Conservation (phyloP, 2,113 vertebrate species). For the Cephalopterus ornatus region DNA sequence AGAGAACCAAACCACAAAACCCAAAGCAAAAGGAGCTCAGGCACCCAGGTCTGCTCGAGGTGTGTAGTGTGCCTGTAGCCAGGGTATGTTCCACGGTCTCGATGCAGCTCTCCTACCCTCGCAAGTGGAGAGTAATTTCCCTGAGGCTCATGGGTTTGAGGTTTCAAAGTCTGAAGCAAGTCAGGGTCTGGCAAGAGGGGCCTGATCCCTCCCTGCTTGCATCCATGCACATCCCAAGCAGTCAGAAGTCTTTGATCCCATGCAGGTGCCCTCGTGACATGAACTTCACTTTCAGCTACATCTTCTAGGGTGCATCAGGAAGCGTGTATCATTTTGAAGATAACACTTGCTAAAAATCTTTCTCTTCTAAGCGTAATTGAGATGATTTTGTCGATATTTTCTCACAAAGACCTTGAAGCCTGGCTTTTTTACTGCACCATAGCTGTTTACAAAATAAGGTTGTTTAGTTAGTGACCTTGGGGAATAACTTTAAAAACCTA, state of each 20-base stretch:
- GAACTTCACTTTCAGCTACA: neutral
- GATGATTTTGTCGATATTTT: neutral
- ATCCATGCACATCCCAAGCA: neutral
- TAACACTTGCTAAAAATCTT: neutral
- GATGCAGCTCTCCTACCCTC: neutral
- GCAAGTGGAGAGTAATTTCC: neutral
- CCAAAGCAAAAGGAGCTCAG: neutral
- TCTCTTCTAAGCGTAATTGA: neutral
- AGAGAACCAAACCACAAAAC: neutral
- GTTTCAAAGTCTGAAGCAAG: neutral
- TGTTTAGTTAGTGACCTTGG: neutral
- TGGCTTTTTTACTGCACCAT: neutral
- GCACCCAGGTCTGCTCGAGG: neutral
- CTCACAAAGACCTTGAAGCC: neutral
- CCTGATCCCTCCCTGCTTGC: neutral
- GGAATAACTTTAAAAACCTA: constrained; percentile 25
- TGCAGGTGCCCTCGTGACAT: neutral
- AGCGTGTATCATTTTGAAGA: neutral
- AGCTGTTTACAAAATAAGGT: constrained; percentile 12
- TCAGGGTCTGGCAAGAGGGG: neutral
- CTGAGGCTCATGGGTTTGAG: neutral
- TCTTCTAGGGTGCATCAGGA: neutral
- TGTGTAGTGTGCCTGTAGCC: fast-evolving
- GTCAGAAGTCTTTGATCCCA: neutral
- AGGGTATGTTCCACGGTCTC: neutral